Conservation (phyloP, 2,113 vertebrate genomes). For the Thamnophis sirtalis region DNA sequence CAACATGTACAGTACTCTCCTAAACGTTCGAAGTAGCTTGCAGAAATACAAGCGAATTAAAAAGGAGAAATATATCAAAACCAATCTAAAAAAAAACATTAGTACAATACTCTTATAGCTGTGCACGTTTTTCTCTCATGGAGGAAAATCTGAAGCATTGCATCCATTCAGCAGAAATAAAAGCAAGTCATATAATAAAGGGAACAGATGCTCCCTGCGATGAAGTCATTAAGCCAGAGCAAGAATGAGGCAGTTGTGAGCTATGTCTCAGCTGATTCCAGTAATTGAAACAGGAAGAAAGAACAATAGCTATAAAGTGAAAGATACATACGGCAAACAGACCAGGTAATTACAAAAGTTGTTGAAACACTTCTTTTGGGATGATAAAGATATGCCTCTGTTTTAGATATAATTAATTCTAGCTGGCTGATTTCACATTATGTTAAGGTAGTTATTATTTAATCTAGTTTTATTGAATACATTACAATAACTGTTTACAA, state of each 20-base stretch:
- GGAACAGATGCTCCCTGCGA: not conserved
- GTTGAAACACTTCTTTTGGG: not conserved
- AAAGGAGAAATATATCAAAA: not conserved
- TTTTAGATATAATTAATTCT: not conserved
- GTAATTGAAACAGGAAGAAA: not conserved
- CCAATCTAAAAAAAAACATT: not conserved
- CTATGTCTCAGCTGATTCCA: conserved; percentile 4
- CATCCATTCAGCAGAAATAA: conserved; percentile 5
- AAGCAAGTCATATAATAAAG: not conserved
- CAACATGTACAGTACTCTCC: not conserved
- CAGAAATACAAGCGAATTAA: not conserved
- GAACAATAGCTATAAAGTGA: not conserved
- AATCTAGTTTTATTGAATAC: not conserved
- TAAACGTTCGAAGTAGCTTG: not conserved
- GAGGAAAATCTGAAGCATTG: not conserved
- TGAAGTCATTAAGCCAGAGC: not conserved
- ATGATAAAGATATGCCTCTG: not conserved
- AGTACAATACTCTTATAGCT: not conserved
- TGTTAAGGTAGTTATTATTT: not conserved
- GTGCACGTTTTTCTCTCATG: not conserved
- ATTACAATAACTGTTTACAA: not conserved
- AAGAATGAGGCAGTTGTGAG: not conserved
- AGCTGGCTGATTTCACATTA: not conserved
- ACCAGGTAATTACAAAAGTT: not conserved
- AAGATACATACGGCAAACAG: not conserved